A percentile compares a stretch with the other conserved stretches of the same genome.
Evolutionary conservation across 2,797 vertebrate species (phyloP).

Genomic region (Sebastes glaucus): DNA sequence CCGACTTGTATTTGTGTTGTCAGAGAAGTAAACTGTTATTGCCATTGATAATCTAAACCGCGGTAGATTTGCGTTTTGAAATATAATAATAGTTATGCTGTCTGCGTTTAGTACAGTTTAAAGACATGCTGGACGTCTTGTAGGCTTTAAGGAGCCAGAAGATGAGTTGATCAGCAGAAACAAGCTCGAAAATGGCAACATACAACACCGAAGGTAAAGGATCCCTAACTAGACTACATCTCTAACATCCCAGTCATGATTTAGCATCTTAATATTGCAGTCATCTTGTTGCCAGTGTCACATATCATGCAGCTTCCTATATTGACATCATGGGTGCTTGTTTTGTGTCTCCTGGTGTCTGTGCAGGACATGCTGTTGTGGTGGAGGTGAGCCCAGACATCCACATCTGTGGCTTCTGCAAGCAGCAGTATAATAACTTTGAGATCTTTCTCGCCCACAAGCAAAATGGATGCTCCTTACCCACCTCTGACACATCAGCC

Average conservation of each 20-base stretch:
- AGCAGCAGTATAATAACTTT: conserved; percentile 95
- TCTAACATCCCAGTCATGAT: background rate
- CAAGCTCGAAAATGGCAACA: conserved; percentile 76
- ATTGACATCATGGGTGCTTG: background rate
- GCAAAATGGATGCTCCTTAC: conserved; percentile 90
- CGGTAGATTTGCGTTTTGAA: background rate
- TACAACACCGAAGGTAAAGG: conserved; percentile 78
- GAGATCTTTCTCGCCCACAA: conserved; percentile 95
- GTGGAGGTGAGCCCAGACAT: conserved; percentile 94
- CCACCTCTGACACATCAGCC: conserved; percentile 68
- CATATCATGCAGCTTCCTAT: background rate
- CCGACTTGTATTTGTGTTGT: conserved; percentile 17
- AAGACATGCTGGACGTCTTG: background rate
- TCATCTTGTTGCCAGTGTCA: background rate
- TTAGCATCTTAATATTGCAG: background rate
- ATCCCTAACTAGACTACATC: background rate
- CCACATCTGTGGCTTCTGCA: conserved; percentile 97
- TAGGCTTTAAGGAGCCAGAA: conserved; percentile 6
- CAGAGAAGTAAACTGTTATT: conserved; percentile 19
- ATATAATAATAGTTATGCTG: background rate
- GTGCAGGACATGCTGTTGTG: conserved; percentile 84
- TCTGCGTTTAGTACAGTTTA: background rate
- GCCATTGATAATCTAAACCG: background rate
- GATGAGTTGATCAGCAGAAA: conserved; percentile 54
- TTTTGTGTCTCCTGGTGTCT: conserved; percentile 21